Percentiles rank a stretch among this genome's conserved stretches.
phyloP scores from a whole-genome alignment of 2,888 invertebrate species.

The Nebria salina region DNA sequence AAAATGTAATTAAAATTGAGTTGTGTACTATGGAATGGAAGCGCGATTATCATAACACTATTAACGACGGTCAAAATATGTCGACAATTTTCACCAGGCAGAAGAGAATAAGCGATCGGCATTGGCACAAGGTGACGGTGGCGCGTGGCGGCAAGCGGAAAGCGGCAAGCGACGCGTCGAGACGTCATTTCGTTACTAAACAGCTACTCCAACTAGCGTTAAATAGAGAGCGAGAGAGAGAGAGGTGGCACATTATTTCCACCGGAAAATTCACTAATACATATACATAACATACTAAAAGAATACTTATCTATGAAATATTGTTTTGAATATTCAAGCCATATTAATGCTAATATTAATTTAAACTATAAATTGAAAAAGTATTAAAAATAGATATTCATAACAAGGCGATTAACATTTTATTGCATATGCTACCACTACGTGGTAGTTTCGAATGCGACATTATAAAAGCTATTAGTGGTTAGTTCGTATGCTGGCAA shows the following conservation, averaged over 20 bases:
- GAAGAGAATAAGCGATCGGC: conserved; percentile 33
- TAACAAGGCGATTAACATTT: background rate
- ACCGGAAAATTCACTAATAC: background rate
- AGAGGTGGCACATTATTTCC: background rate
- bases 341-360: too few species aligned
- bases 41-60: conserved; percentile 60
- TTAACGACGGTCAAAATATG: conserved; percentile 55
- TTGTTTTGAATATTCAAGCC: too few species aligned
- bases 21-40: conserved; percentile 61
- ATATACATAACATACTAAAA: background rate
- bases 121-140: conserved; percentile 10
- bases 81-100: conserved; percentile 55
- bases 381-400: background rate
- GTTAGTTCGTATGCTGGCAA: background rate
- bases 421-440: background rate
- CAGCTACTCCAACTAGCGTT: background rate
- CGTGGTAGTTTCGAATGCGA: background rate
- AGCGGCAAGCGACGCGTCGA: background rate
- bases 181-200: conserved; percentile 1
- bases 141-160: background rate
- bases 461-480: conserved; percentile 1
- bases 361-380: background rate
- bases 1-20: conserved; percentile 66
- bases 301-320: too few species aligned
- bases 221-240: background rate